These are phyloP conservation scores for Emydura subglobosa DNA, from an alignment of 2,113 vertebrate species.

Conservation along the genomic window DNA sequence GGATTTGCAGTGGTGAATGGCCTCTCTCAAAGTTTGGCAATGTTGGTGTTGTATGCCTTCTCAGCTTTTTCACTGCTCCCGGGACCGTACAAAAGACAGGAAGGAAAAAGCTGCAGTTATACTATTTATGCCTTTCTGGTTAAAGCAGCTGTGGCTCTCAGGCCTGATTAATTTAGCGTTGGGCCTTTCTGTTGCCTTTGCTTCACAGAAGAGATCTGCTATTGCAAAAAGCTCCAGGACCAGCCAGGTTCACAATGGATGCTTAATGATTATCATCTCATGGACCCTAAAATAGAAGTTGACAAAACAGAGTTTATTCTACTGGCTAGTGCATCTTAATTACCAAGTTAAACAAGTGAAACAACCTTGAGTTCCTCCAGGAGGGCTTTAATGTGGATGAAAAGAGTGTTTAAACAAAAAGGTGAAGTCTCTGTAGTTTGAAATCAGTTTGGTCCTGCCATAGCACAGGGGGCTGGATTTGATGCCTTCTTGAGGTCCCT, in stretches of 20 bases:
- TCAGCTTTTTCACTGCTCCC: too few species aligned
- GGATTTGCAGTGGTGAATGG: too few species aligned
- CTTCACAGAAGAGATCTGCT: not conserved
- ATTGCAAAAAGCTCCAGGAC: not conserved
- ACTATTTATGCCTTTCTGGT: not conserved
- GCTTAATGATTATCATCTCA: not conserved
- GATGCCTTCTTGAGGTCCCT: too few species aligned
- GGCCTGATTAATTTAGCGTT: not conserved
- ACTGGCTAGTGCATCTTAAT: not conserved
- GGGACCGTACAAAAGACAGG: not conserved
- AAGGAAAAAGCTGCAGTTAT: not conserved
- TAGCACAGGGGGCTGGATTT: too few species aligned
- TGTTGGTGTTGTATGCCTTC: too few species aligned
- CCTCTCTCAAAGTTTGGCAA: too few species aligned
- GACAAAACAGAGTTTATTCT: not conserved
- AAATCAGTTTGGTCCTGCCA: not conserved
- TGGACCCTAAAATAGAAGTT: not conserved
- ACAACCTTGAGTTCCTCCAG: not conserved
- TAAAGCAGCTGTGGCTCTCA: not conserved
- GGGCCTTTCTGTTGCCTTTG: not conserved
- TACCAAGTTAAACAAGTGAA: not conserved
- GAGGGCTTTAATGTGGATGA: accelerated
- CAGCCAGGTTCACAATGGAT: not conserved
- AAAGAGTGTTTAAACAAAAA: not conserved
- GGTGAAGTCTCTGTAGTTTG: not conserved